Evolutionary conservation across 2,113 vertebrate genomes (phyloP).

Genomic region (Scomber colias): DNA sequence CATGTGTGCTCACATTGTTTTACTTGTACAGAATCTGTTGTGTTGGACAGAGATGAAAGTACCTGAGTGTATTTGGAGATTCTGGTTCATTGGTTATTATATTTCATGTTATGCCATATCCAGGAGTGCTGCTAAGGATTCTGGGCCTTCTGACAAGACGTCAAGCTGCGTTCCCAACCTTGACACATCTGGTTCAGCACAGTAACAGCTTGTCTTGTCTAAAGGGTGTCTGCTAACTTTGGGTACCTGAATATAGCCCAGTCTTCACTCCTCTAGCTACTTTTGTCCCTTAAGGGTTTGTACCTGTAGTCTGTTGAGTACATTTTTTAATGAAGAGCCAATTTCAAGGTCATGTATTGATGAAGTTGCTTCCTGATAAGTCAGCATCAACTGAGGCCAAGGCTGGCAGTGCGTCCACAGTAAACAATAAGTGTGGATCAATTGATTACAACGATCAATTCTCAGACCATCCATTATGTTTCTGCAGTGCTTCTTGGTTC

Average conservation of each 20-base stretch:
- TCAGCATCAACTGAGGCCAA: conserved; percentile 60
- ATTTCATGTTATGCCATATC: conserved; percentile 32
- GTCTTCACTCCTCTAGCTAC: not conserved
- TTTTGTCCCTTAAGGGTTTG: conserved; percentile 20
- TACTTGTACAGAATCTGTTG: not conserved
- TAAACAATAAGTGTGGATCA: conserved; percentile 55
- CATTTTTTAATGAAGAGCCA: conserved; percentile 37
- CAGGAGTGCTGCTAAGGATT: not conserved
- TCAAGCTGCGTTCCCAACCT: not conserved
- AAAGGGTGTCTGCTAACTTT: not conserved
- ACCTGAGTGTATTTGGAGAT: not conserved
- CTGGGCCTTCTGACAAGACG: too few species aligned
- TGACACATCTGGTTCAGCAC: not conserved
- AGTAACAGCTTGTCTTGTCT: conserved; percentile 3
- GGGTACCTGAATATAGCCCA: not conserved
- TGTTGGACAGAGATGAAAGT: conserved; percentile 42
- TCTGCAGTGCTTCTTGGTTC: conserved; percentile 3
- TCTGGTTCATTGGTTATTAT: conserved; percentile 23
- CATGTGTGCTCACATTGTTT: conserved; percentile 2
- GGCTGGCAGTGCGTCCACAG: conserved; percentile 32
- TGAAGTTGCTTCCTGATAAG: conserved; percentile 45
- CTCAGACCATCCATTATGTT: conserved; percentile 28
- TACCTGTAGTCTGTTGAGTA: not conserved
- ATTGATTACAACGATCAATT: conserved; percentile 52
- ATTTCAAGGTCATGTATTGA: conserved; percentile 53